These are phyloP conservation scores for Channa argus DNA, from an alignment of 2,113 vertebrate genomes.

Conservation along the genomic window DNA sequence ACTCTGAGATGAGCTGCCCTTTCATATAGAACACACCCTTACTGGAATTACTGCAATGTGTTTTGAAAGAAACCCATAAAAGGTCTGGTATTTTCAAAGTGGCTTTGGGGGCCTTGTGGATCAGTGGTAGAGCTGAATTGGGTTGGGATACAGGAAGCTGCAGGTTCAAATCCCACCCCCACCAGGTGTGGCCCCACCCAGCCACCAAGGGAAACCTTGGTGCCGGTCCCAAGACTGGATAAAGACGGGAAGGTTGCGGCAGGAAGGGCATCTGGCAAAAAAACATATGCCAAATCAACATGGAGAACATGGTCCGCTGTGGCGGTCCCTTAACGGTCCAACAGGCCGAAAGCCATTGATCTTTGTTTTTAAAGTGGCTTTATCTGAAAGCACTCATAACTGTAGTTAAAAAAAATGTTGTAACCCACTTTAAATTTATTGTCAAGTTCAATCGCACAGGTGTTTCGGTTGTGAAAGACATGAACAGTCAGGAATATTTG, in stretches of 20 bases:
- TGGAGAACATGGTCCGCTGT: no score
- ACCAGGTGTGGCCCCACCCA: no score
- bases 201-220: no score
- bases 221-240: no score
- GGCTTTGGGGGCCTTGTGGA: conserved; percentile 10
- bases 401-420: conserved; percentile 30
- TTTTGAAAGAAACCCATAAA: conserved; percentile 68
- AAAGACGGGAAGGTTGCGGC: no score
- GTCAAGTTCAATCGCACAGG: conserved; percentile 8
- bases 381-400: conserved; percentile 54
- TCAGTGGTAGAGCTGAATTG: no score
- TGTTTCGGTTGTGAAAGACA: conserved; percentile 29
- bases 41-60: conserved; percentile 66
- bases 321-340: no score
- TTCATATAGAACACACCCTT: conserved; percentile 71
- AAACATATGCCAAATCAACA: no score
- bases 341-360: no score
- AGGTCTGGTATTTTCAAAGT: conserved; percentile 61
- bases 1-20: conserved; percentile 65
- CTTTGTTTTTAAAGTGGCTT: conserved; percentile 19
- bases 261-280: no score
- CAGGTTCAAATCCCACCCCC: no score
- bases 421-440: conserved; percentile 21
- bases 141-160: no score
- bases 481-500: neutral